Percentiles rank a stretch among this genome's conserved stretches.
Evolutionary conservation across 2,113 vertebrate genomes (phyloP).

Genomic region (Cavia porcellus): DNA sequence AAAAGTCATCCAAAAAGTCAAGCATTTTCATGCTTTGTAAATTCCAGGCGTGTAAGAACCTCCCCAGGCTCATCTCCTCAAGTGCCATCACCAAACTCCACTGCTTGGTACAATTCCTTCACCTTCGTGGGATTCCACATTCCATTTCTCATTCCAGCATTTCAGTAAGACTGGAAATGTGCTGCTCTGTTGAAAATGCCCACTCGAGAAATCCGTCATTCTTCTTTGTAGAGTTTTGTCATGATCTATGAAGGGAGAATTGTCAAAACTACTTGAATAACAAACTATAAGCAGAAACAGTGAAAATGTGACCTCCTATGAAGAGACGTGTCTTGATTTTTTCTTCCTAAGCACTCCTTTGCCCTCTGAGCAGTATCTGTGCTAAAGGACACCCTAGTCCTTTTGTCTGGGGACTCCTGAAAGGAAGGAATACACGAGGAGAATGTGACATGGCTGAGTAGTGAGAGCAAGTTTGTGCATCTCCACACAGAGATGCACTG

Average conservation of each 20-base stretch:
- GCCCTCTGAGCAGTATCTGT: neutral
- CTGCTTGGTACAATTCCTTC: neutral
- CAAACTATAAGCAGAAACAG: neutral
- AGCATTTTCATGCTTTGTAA: neutral
- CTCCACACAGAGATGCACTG: neutral
- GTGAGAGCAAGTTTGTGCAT: neutral
- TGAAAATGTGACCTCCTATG: neutral
- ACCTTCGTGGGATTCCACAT: neutral
- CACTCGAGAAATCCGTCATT: neutral
- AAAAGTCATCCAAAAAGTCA: neutral
- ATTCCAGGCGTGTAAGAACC: neutral
- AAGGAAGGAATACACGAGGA: neutral
- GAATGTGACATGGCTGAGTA: neutral
- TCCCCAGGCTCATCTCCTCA: neutral
- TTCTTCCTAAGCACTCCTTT: neutral
- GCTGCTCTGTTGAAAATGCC: neutral
- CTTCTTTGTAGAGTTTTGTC: neutral
- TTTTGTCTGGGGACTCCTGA: neutral
- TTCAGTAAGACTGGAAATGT: slow-evolving; percentile 42
- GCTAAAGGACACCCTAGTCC: neutral
- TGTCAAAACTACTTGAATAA: slow-evolving; percentile 23
- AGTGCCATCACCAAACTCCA: neutral
- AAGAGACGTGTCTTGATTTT: neutral
- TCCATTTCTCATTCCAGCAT: neutral
- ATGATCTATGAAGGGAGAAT: neutral